Conservation (phyloP, 64 coral and sea anemone species). For the Cladopsammia gracilis region DNA sequence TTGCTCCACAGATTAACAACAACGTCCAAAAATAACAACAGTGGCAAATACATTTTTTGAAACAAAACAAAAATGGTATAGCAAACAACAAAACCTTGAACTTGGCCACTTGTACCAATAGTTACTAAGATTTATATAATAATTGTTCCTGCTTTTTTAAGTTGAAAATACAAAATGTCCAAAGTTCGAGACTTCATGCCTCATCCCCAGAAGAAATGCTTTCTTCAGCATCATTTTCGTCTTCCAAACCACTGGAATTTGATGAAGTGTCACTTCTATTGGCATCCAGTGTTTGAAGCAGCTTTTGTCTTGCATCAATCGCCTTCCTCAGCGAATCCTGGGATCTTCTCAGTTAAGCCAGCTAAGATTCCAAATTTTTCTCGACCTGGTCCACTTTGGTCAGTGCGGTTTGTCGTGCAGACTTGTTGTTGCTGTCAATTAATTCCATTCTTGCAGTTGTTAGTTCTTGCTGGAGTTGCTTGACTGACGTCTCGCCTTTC, state of each 20-base stretch:
- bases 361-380: conserved; percentile 8
- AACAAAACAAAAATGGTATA: no score
- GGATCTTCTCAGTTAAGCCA: neutral
- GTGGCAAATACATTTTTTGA: no score
- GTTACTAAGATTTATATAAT: no score
- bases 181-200: conserved; percentile 8
- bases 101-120: no score
- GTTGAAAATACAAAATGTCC: no score
- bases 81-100: no score
- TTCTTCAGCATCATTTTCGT: neutral
- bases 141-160: no score
- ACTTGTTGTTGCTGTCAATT: conserved; percentile 37
- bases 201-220: conserved; percentile 5
- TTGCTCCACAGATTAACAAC: no score
- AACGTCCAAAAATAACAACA: no score
- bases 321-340: conserved; percentile 25
- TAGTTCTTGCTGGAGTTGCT: conserved; percentile 43
- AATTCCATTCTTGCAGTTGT: conserved; percentile 43
- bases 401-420: neutral
- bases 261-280: conserved; percentile 5
- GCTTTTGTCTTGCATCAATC: conserved; percentile 8
- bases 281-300: neutral
- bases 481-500: conserved; percentile 25
- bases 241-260: conserved; percentile 1
- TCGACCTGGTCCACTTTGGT: neutral